phyloP scores from a whole-genome alignment of 2,888 invertebrate species.

The Teleiodes luculella region DNA sequence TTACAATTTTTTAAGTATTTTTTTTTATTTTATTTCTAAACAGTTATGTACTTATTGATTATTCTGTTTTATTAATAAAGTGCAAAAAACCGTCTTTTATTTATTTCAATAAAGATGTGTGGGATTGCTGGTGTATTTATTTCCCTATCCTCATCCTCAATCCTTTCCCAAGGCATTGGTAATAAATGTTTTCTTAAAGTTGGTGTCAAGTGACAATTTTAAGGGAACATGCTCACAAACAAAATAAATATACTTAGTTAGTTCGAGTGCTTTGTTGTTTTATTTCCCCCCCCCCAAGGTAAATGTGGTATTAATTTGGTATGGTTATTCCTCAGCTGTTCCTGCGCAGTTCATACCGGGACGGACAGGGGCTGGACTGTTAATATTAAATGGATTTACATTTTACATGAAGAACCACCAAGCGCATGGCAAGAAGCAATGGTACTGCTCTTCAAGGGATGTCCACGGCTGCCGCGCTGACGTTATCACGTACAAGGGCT shows the following conservation, averaged over 20 bases:
- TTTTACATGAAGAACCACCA: slow-evolving; percentile 75
- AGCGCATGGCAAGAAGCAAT: slow-evolving; percentile 71
- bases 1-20: too few relatives aligned
- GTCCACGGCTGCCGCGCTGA: slow-evolving; percentile 69
- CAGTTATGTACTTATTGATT: slow-evolving; percentile 18
- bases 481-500: slow-evolving; percentile 67
- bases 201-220: slow-evolving; percentile 15
- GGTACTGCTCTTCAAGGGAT: slow-evolving; percentile 72
- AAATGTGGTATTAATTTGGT: slow-evolving; percentile 20
- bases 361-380: slow-evolving; percentile 63
- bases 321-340: slow-evolving; percentile 51
- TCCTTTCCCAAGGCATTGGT: slow-evolving; percentile 26
- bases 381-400: slow-evolving; percentile 68
- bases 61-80: slow-evolving; percentile 23
- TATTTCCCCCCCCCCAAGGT: slow-evolving; percentile 21
- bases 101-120: slow-evolving; percentile 36
- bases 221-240: slow-evolving; percentile 28
- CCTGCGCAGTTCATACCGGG: slow-evolving; percentile 71
- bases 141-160: slow-evolving; percentile 39
- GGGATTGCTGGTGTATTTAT: slow-evolving; percentile 44
- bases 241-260: slow-evolving; percentile 13
- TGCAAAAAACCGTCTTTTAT: slow-evolving; percentile 17
- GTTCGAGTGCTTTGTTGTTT: slow-evolving; percentile 21
- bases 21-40: slow-evolving; percentile 16
- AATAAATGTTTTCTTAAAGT: slow-evolving; percentile 29